Conservation (phyloP, 2,888 invertebrate genomes). For the Pyrocoelia pectoralis region DNA sequence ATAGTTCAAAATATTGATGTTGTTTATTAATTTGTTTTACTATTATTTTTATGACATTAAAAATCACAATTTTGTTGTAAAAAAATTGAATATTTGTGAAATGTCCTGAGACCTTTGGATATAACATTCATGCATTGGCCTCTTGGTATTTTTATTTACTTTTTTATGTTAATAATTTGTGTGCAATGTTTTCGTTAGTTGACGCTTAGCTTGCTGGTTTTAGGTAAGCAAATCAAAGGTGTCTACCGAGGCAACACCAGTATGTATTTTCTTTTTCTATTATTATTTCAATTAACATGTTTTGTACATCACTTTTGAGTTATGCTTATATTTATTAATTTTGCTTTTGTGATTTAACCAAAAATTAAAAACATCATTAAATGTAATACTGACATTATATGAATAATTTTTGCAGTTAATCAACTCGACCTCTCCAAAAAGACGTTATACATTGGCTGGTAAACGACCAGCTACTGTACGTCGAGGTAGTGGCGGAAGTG, state of each 20-base stretch:
- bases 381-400: constrained; percentile 4
- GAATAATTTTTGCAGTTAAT: constrained; percentile 63
- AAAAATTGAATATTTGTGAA: too few species aligned
- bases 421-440: constrained; percentile 65
- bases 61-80: too few species aligned
- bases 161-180: constrained; percentile 57
- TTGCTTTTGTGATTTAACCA: constrained; percentile 20
- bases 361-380: constrained; percentile 2
- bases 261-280: constrained; percentile 66
- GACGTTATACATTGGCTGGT: constrained; percentile 50
- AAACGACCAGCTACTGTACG: constrained; percentile 47
- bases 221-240: constrained; percentile 54
- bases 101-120: too few species aligned
- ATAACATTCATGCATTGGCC: too few species aligned
- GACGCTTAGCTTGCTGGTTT: constrained; percentile 57
- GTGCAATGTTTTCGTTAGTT: constrained; percentile 71
- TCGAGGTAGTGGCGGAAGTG: constrained; percentile 57
- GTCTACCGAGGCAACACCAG: constrained; percentile 73
- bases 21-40: too few species aligned
- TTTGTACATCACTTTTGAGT: constrained; percentile 48
- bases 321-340: constrained; percentile 24
- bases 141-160: not conserved
- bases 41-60: too few species aligned
- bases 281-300: constrained; percentile 18
- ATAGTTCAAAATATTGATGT: too few species aligned